Evolutionary conservation across 2,888 invertebrate species (phyloP).

Genomic region (Galerucella nymphaeae): DNA sequence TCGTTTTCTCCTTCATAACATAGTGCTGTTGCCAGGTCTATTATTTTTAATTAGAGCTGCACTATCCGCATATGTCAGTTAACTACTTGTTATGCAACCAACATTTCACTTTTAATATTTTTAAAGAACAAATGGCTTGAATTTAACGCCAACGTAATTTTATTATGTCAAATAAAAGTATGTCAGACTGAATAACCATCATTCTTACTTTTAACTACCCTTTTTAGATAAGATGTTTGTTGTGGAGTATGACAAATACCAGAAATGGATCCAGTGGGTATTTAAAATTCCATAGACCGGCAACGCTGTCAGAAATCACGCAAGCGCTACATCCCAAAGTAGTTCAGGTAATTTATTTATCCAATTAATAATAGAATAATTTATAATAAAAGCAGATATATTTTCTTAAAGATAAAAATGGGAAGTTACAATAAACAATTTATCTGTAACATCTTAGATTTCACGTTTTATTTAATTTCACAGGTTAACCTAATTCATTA

Average conservation of each 20-base stretch:
- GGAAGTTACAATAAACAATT: not conserved
- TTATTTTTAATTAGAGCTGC: not conserved
- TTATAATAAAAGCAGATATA: slow-evolving; percentile 9
- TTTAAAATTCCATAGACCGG: not conserved
- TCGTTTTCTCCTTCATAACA: slow-evolving; percentile 42
- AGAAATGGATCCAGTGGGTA: not conserved
- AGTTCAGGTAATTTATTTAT: slow-evolving; percentile 35
- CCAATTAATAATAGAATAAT: slow-evolving; percentile 15
- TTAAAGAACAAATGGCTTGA: too few species aligned
- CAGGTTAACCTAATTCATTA: not conserved
- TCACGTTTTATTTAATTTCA: too few species aligned
- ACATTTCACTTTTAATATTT: too few species aligned
- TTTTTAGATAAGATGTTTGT: too few species aligned
- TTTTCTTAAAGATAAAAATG: not conserved
- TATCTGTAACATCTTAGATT: not conserved
- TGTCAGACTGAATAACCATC: too few species aligned
- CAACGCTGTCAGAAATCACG: slow-evolving; percentile 5
- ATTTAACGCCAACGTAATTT: too few species aligned
- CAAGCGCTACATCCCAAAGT: slow-evolving; percentile 17
- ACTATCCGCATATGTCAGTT: too few species aligned
- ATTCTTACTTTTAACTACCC: too few species aligned
- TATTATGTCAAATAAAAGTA: too few species aligned
- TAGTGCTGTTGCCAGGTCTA: not conserved
- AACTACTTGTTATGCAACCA: too few species aligned
- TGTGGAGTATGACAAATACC: not conserved